These are phyloP conservation scores for Cyprinus carpio DNA, from an alignment of 2,113 vertebrate species.

Conservation along the genomic window DNA sequence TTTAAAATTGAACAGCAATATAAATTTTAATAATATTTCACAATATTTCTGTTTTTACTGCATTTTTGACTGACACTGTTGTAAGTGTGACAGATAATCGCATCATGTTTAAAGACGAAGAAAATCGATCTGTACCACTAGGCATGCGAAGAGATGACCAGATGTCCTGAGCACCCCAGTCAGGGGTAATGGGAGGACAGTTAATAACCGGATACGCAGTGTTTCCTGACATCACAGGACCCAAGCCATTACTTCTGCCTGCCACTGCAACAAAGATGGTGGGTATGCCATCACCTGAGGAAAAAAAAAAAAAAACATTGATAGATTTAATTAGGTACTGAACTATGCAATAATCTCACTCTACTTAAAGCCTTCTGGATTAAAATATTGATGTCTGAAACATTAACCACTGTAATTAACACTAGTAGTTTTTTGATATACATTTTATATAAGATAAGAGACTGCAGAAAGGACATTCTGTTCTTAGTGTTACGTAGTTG, in stretches of 20 bases:
- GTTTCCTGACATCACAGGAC: conserved; percentile 94
- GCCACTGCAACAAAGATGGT: conserved; percentile 96
- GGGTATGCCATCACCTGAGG: conserved; percentile 86
- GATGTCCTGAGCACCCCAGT: conserved; percentile 95
- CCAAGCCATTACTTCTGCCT: conserved; percentile 94
- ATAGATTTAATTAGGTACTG: neutral
- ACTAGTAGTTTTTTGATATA: too few relatives aligned
- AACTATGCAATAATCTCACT: too few relatives aligned
- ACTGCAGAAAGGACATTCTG: neutral
- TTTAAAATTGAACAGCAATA: neutral
- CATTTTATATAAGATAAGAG: too few relatives aligned
- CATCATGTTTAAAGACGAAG: neutral
- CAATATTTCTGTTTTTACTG: neutral
- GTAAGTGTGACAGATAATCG: neutral
- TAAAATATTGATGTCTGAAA: too few relatives aligned
- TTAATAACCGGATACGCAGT: conserved; percentile 92
- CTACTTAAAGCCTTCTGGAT: neutral
- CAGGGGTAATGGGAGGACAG: conserved; percentile 91
- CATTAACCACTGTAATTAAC: too few relatives aligned
- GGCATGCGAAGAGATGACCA: conserved; percentile 97
- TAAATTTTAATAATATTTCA: neutral
- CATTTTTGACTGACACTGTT: neutral
- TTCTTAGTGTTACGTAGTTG: neutral
- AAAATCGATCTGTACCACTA: conserved; percentile 81
- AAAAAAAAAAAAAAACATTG: neutral